Percentiles rank a stretch among this genome's conserved stretches.
These are phyloP conservation scores for Falco rusticolus DNA, from an alignment of 2,797 vertebrate species.

Conservation along the genomic window DNA sequence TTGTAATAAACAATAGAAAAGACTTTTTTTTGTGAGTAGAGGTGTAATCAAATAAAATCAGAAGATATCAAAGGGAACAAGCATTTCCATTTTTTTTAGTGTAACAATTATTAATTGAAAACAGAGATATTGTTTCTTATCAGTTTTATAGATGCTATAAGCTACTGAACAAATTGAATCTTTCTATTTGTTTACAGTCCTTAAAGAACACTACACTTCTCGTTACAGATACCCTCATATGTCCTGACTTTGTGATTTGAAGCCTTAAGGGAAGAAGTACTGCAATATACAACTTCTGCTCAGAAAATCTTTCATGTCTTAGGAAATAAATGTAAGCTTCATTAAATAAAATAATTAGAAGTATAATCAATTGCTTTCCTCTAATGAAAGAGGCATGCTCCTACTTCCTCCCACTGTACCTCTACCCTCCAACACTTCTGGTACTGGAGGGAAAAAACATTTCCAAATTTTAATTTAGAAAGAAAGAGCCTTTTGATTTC, in stretches of 20 bases:
- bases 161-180: background rate
- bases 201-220: background rate
- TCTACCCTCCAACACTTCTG: background rate
- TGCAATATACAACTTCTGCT: background rate
- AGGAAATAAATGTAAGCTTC: background rate
- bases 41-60: constrained; percentile 11
- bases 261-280: background rate
- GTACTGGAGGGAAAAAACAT: background rate
- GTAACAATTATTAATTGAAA: constrained; percentile 18
- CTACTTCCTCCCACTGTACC: background rate
- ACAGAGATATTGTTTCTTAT: background rate
- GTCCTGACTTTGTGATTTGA: background rate
- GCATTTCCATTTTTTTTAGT: constrained; percentile 26
- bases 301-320: background rate
- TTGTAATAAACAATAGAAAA: background rate
- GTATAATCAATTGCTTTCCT: background rate
- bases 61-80: background rate
- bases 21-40: constrained; percentile 10
- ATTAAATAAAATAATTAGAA: background rate
- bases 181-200: background rate
- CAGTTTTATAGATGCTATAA: background rate
- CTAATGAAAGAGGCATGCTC: background rate
- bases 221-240: background rate
- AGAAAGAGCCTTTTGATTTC: background rate
- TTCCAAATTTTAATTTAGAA: background rate